These are phyloP conservation scores for Saccostrea glomerata DNA, from an alignment of 1,140 invertebrate genomes.

Conservation along the genomic window DNA sequence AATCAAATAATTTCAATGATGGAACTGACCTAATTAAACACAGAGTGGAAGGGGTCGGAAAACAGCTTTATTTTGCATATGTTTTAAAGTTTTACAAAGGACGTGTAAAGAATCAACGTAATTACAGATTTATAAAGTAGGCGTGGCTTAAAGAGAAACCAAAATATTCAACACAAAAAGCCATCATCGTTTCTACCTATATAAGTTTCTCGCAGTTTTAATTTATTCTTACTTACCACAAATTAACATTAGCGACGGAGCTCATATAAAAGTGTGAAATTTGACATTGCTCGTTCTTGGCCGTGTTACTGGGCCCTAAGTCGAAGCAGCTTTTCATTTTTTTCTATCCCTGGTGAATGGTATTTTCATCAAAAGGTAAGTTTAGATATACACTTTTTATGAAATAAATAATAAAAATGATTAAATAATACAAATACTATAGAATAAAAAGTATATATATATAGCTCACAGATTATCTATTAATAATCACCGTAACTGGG, in stretches of 20 bases:
- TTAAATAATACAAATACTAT: too few relatives aligned
- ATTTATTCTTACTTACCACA: conserved; percentile 26
- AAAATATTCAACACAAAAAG: not conserved
- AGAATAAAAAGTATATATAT: too few relatives aligned
- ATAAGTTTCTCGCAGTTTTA: not conserved
- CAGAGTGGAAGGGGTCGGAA: not conserved
- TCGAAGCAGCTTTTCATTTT: not conserved
- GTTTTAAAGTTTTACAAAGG: not conserved
- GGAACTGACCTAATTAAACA: not conserved
- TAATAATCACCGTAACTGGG: too few relatives aligned
- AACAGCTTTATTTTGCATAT: not conserved
- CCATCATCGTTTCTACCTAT: not conserved
- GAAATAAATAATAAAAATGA: too few relatives aligned
- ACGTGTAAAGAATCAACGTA: not conserved
- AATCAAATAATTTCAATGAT: too few relatives aligned
- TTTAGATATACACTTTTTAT: not conserved
- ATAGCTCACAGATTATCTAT: too few relatives aligned
- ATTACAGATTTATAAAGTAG: not conserved
- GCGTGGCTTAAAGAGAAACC: not conserved
- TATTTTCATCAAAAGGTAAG: not conserved
- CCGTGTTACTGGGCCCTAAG: not conserved
- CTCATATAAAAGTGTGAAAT: conserved; percentile 12
- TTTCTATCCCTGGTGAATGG: not conserved
- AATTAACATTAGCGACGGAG: not conserved
- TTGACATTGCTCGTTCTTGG: conserved; percentile 14